phyloP scores from a whole-genome alignment of 2,888 invertebrate species.

The Mesorhabditis spiculigera region DNA sequence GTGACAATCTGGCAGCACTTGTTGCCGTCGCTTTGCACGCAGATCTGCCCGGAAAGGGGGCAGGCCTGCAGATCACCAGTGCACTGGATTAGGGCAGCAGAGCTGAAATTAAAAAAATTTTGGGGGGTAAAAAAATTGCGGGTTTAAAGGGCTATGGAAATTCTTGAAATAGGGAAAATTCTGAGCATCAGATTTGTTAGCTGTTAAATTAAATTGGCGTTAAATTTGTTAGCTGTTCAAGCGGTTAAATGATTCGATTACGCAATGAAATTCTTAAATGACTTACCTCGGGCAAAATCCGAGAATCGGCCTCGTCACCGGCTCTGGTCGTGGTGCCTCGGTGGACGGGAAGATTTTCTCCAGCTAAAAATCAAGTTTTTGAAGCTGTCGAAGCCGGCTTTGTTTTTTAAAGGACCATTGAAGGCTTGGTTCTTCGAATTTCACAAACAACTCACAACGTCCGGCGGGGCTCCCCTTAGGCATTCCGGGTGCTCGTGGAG shows the following conservation, averaged over 20 bases:
- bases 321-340: not conserved
- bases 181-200: too few relatives aligned
- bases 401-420: too few relatives aligned
- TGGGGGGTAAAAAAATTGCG: too few relatives aligned
- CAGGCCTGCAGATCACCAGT: conserved; percentile 48
- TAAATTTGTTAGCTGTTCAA: too few relatives aligned
- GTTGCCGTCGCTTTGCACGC: conserved; percentile 52
- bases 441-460: not conserved
- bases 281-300: conserved; percentile 32
- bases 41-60: conserved; percentile 52
- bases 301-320: not conserved
- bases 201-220: too few relatives aligned
- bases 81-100: conserved; percentile 51
- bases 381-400: too few relatives aligned
- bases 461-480: conserved; percentile 19
- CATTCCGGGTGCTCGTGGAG: conserved; percentile 52
- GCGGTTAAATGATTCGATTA: too few relatives aligned
- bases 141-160: not conserved
- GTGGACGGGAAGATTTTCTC: not conserved
- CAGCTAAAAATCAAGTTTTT: too few relatives aligned
- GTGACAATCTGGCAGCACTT: conserved; percentile 52
- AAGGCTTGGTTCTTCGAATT: too few relatives aligned
- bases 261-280: too few relatives aligned
- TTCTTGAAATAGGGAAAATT: not conserved
- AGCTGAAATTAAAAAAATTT: conserved; percentile 30